Conservation (phyloP, 1,140 invertebrate genomes). For the Drosophila teissieri region DNA sequence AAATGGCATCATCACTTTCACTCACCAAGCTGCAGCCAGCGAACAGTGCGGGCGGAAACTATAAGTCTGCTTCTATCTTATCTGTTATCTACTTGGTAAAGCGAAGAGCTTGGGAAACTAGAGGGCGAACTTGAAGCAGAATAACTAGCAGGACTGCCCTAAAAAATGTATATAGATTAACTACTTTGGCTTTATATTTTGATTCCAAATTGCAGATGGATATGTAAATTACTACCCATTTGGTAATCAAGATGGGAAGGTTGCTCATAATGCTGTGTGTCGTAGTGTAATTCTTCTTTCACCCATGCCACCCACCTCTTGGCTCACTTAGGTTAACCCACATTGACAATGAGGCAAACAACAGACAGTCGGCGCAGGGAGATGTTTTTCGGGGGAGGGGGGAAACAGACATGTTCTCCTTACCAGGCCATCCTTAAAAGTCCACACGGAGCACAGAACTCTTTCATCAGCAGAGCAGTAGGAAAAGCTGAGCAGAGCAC, state of each 20-base stretch:
- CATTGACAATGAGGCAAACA: constrained; percentile 65
- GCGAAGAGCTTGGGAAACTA: background rate
- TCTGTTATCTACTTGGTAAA: background rate
- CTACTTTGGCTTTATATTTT: too few species aligned
- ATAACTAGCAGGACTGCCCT: background rate
- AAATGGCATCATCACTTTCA: constrained; percentile 72
- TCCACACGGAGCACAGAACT: constrained; percentile 41
- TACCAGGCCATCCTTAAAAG: constrained; percentile 33
- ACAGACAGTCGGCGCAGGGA: too few species aligned
- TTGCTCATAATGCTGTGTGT: background rate
- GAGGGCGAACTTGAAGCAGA: too few species aligned
- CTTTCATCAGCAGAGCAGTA: constrained; percentile 45
- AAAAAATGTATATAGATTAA: too few species aligned
- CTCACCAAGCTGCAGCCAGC: constrained; percentile 33
- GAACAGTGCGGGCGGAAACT: constrained; percentile 30
- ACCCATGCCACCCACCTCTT: constrained; percentile 25
- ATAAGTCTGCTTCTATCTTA: constrained; percentile 16
- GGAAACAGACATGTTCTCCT: constrained; percentile 15
- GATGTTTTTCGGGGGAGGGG: background rate
- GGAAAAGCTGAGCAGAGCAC: background rate
- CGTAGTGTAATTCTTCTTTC: constrained; percentile 2
- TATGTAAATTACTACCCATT: background rate
- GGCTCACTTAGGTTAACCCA: constrained; percentile 76
- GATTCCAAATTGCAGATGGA: too few species aligned
- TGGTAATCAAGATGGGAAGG: background rate